Percentiles rank a stretch among this genome's conserved stretches.
phyloP scores from a whole-genome alignment of 2,113 vertebrate species.

The Ochotona princeps region DNA sequence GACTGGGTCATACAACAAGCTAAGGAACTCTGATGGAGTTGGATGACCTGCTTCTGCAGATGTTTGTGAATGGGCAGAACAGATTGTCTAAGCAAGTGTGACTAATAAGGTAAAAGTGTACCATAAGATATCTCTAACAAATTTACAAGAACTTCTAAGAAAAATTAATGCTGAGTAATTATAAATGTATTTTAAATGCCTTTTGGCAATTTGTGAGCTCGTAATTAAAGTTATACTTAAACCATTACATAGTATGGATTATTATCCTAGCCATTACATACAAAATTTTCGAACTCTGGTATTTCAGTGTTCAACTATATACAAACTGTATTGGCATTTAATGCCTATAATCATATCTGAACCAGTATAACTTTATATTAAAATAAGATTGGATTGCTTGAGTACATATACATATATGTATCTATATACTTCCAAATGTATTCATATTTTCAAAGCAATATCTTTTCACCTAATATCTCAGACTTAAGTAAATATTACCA shows the following conservation, averaged over 20 bases:
- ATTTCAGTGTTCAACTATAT: neutral
- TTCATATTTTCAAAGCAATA: neutral
- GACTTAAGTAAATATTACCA: neutral
- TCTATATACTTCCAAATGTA: neutral
- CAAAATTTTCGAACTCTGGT: neutral
- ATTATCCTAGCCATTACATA: neutral
- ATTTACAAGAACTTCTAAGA: neutral
- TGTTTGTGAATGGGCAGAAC: neutral
- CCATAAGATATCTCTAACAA: neutral
- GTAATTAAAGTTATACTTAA: conserved; percentile 2
- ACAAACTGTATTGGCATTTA: neutral
- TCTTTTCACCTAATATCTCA: neutral
- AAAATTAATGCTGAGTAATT: neutral
- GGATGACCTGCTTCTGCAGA: neutral
- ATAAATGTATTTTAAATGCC: neutral
- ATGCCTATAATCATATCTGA: neutral
- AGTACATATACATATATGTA: neutral
- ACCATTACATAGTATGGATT: neutral
- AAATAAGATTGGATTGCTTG: neutral
- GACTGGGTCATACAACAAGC: neutral
- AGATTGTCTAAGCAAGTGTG: neutral
- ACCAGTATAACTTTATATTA: neutral
- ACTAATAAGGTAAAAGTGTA: neutral
- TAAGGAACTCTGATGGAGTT: neutral
- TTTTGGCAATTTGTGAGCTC: neutral